Evolutionary conservation across 2,797 vertebrate genomes (phyloP), one percentile per base, ranked within the genome.

Genomic region (Pangasius larnaudii): DNA sequence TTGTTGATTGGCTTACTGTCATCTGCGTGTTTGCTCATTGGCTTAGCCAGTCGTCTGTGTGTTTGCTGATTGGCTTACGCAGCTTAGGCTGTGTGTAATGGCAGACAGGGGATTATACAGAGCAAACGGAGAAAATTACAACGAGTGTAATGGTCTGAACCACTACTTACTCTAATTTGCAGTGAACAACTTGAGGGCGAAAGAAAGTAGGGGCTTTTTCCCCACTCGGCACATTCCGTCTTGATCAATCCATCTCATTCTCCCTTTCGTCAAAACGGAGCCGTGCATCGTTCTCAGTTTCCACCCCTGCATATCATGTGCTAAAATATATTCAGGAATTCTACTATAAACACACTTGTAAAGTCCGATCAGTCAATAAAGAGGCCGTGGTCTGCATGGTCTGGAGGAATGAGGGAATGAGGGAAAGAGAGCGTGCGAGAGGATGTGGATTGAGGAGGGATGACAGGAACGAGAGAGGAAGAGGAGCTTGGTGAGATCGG

Each of bases 31-130:
- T 91, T 91, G 89, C 79, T 86, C 84, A 86, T 85, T 85, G 75
- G 89, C 88, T 90, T 89, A 88, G 61, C 56, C 81, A 89, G 82
- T 87, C 88, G 87, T 89, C 88, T 89, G 88, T 49, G 84, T 90
- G 84, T 88, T 91, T 91, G 87, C 85, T 78, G 84, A 89, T 84
- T 83, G 75, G 89, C 89, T 90, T 88, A 85, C 24, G 30, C 71
- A 84, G 79, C 86, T 81, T 72, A 80, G 81, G 51, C 87, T 86
- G 83, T 80, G 87, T 87, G 84, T 88, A 89, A 89, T 85, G 72
- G 90, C 85, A 84, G 72, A 87, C 86, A 87, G 77, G 83, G 87
- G 89, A 91, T 90, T 90, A 88, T 51, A 59, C 84, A 81, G 33
- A 85, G 87, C 88, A 90, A 87, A 87, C 85, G 7, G 85, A 87